Conservation (phyloP, 2,888 invertebrate genomes). For the Spisula subtruncata region DNA sequence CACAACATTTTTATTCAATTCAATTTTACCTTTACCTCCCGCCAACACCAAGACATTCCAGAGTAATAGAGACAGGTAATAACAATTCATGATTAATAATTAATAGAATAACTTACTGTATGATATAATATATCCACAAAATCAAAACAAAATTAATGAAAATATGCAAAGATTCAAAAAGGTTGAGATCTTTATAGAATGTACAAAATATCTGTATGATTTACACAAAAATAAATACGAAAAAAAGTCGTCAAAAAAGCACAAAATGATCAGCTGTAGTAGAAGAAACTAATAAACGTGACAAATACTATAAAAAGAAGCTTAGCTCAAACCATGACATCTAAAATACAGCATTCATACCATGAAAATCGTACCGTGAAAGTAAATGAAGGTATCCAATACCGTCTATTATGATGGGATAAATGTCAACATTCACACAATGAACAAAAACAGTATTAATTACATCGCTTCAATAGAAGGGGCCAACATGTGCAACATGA, state of each 20-base stretch:
- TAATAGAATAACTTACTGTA: neutral
- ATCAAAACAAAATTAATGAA: neutral
- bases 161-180: neutral
- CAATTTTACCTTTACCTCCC: neutral
- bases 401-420: neutral
- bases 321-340: neutral
- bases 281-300: neutral
- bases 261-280: neutral
- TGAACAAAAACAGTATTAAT: neutral
- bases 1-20: constrained; percentile 67
- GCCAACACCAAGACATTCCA: neutral
- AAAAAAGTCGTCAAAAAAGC: neutral
- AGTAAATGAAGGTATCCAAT: neutral
- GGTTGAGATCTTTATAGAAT: too few relatives aligned
- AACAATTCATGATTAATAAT: neutral
- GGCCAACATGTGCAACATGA: neutral
- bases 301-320: neutral
- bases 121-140: neutral
- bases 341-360: neutral
- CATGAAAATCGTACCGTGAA: constrained; percentile 1
- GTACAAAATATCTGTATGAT: too few relatives aligned
- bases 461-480: neutral
- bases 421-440: constrained; percentile 15
- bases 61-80: neutral
- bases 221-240: neutral